Conservation (phyloP, 2,113 vertebrate species). For the Cariama cristata region DNA sequence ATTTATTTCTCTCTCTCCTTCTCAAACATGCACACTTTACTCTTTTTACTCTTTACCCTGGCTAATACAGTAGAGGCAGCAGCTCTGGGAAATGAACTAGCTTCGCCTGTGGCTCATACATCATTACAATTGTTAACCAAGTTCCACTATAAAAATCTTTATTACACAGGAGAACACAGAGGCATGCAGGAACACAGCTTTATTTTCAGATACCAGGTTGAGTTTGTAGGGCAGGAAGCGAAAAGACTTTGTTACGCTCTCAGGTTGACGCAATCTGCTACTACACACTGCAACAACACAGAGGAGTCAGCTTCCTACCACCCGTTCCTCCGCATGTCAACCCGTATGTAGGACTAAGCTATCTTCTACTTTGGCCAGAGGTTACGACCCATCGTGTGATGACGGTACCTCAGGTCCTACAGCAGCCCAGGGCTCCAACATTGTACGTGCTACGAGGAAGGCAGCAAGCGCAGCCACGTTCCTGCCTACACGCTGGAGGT, state of each 20-base stretch:
- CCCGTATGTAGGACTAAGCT: neutral
- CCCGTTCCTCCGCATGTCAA: neutral
- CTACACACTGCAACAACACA: neutral
- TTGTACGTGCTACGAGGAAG: accelerated
- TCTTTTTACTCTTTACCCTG: conserved; percentile 44
- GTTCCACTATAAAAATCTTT: conserved; percentile 53
- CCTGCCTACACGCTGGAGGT: neutral
- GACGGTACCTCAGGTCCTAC: neutral
- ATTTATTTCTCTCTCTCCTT: conserved; percentile 28
- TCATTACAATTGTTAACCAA: conserved; percentile 65
- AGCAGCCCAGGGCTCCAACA: neutral
- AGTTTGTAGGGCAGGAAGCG: conserved; percentile 34
- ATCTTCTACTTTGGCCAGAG: neutral
- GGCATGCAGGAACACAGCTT: conserved; percentile 24
- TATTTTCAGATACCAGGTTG: conserved; percentile 30
- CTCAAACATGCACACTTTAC: conserved; percentile 31
- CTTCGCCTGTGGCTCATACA: conserved; percentile 30
- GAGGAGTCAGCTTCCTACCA: neutral
- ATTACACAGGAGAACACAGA: conserved; percentile 46
- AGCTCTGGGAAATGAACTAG: conserved; percentile 62
- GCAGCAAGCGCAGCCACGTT: neutral
- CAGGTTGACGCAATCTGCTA: neutral
- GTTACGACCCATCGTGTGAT: neutral
- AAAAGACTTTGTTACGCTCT: neutral
- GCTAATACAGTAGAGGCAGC: conserved; percentile 52